Evolutionary conservation across 2,888 invertebrate species (phyloP), one percentile per base, ranked within the genome.

Genomic region (Ophion ventricosus): DNA sequence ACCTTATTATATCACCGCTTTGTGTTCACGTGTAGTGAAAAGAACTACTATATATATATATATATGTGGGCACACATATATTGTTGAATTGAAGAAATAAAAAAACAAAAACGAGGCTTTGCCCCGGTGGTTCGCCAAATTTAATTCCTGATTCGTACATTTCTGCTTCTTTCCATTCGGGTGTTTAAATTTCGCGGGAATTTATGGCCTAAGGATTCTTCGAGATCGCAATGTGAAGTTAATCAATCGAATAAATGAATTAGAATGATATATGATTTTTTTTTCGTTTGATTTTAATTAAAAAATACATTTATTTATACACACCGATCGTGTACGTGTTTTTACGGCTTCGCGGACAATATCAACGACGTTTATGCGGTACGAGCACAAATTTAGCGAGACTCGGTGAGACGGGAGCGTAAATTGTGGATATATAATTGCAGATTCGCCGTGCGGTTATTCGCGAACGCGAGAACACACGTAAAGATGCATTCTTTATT

Each of bases 1-100:
- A 59, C 84, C 78, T 79, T 84, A 84, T 84, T 84, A 82, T 84
- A 82, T 81, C 81, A 84, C 75, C 84, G 77, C 72, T 61, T 66
- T 61, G 74, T 75, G 59, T 29, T 70, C 76, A 14, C 72, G 35
- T 75, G 11, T 43, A 80, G 49, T 40, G 59, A 69, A n/a, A 78
- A 77, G 59, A 73, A 74, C 70, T 78, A 78, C 20, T 8, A 57
- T 57, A 57, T 73, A 70, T 64, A 49, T 49, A 49, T 49, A 49
- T 49, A 49, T 49, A 49, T 49, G 4, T 35, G 8, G 4, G 7
- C 29, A 29, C 29, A 29, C 35, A 8, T 66, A 77, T 70, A 75
- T 69, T 23, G 66, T 75, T 70, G 43, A 66, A 78, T 72, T 63
- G 49, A 49, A 49, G n/a, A 66, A 54, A 61, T 49, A n/a, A 11